A percentile compares a stretch with the other conserved stretches of the same genome.
Conservation (phyloP, 2,888 invertebrate species). For the Globia sparganii region DNA sequence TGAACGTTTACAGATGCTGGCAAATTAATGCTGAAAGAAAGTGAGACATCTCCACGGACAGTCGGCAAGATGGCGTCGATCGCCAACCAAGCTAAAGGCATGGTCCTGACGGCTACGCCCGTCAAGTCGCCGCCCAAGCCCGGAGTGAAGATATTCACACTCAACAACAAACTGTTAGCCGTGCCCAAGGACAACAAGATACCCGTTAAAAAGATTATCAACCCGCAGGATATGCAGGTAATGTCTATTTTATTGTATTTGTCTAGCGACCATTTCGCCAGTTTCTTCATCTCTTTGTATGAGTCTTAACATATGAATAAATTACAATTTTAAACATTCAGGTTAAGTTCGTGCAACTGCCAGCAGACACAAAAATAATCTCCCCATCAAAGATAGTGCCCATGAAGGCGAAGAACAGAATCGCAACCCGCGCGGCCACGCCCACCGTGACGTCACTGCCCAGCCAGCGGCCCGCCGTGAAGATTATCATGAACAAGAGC, state of each 20-base stretch:
- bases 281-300: background rate
- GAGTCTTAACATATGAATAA: background rate
- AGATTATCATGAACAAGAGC: slow-evolving; percentile 85
- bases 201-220: slow-evolving; percentile 69
- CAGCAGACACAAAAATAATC: slow-evolving; percentile 68
- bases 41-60: slow-evolving; percentile 53
- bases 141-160: slow-evolving; percentile 79
- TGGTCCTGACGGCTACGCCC: slow-evolving; percentile 75
- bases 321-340: background rate
- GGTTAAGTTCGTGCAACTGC: slow-evolving; percentile 78
- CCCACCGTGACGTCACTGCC: slow-evolving; percentile 27
- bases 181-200: slow-evolving; percentile 57
- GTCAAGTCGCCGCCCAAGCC: slow-evolving; percentile 72
- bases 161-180: slow-evolving; percentile 72
- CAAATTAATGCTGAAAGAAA: slow-evolving; percentile 93
- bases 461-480: slow-evolving; percentile 80
- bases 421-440: slow-evolving; percentile 21
- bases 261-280: background rate
- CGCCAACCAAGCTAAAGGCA: slow-evolving; percentile 59
- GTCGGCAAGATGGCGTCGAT: slow-evolving; percentile 34
- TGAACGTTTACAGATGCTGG: slow-evolving; percentile 92
- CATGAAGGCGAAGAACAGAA: slow-evolving; percentile 50
- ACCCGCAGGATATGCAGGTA: slow-evolving; percentile 73
- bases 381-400: slow-evolving; percentile 63
- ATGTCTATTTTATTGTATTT: background rate